Evolutionary conservation across 2,797 vertebrate species (phyloP).

Genomic region (Zenarchopterus dispar): DNA sequence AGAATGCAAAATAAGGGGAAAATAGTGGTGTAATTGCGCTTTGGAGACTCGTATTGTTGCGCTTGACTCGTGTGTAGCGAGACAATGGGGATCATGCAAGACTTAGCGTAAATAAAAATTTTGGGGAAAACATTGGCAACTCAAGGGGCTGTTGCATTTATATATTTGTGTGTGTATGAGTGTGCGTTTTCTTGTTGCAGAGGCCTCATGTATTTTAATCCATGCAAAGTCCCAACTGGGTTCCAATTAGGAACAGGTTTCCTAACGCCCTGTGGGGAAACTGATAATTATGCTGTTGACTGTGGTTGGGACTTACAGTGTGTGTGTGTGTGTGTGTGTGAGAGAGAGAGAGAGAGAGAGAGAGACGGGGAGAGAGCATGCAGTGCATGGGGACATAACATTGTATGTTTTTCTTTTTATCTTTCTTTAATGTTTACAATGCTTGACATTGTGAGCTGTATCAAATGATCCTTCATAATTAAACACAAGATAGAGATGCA

Average conservation of each 20-base stretch:
- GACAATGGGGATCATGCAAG: conserved; percentile 75
- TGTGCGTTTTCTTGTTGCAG: conserved; percentile 68
- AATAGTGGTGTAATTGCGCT: conserved; percentile 78
- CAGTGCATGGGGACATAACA: conserved; percentile 58
- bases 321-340: conserved; percentile 55
- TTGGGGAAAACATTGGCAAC: conserved; percentile 44
- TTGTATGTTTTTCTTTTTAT: conserved; percentile 70
- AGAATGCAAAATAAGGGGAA: conserved; percentile 77
- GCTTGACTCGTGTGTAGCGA: conserved; percentile 69
- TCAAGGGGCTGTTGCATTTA: conserved; percentile 54
- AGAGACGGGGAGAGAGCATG: conserved; percentile 39
- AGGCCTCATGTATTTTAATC: conserved; percentile 84
- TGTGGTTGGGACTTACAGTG: conserved; percentile 73
- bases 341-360: too few relatives aligned
- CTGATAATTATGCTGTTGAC: conserved; percentile 85
- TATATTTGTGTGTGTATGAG: conserved; percentile 26
- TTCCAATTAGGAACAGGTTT: conserved; percentile 87
- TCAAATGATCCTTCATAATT: conserved; percentile 75
- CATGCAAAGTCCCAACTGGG: conserved; percentile 81
- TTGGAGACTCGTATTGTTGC: conserved; percentile 73
- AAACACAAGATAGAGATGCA: conserved; percentile 58
- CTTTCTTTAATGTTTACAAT: conserved; percentile 64
- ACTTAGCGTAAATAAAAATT: conserved; percentile 80
- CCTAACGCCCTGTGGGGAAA: conserved; percentile 78
- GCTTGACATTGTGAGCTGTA: conserved; percentile 57